These are phyloP conservation scores for Pseudomyrmex flavicornis DNA, from an alignment of 1,140 invertebrate genomes.

Conservation along the genomic window DNA sequence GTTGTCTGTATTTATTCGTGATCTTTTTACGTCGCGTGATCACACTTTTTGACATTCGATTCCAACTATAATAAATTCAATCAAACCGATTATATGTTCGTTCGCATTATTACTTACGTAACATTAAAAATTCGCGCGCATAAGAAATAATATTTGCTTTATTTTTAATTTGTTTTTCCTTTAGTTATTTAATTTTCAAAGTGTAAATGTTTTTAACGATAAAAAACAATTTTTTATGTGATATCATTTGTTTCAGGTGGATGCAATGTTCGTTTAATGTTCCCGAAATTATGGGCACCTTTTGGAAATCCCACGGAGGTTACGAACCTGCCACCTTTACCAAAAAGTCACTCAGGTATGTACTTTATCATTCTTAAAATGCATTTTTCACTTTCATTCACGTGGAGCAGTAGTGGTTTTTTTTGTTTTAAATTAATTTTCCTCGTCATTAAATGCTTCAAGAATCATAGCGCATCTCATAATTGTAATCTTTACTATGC, in stretches of 20 bases:
- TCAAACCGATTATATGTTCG: neutral
- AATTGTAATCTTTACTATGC: neutral
- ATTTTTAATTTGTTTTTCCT: neutral
- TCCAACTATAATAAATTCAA: neutral
- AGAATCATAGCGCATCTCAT: neutral
- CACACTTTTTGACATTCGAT: too few relatives aligned
- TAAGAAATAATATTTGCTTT: too few relatives aligned
- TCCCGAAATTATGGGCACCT: constrained; percentile 83
- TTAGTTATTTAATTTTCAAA: neutral
- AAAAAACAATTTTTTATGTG: too few relatives aligned
- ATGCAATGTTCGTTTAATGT: constrained; percentile 83
- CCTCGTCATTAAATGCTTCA: neutral
- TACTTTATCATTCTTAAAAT: neutral
- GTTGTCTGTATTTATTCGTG: neutral
- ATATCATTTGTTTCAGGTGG: constrained; percentile 68
- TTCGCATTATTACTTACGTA: neutral
- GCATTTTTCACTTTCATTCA: too few relatives aligned
- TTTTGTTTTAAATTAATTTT: neutral
- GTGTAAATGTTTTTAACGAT: neutral
- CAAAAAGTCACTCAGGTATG: constrained; percentile 82
- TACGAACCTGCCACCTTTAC: constrained; percentile 79
- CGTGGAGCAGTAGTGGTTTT: too few relatives aligned
- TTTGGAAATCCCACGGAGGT: constrained; percentile 79
- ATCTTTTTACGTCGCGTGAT: neutral
- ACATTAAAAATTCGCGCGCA: neutral